Evolutionary conservation across 1,140 invertebrate species (phyloP), one percentile per base, ranked within the genome.

Genomic region (Tetraneura akinire): DNA sequence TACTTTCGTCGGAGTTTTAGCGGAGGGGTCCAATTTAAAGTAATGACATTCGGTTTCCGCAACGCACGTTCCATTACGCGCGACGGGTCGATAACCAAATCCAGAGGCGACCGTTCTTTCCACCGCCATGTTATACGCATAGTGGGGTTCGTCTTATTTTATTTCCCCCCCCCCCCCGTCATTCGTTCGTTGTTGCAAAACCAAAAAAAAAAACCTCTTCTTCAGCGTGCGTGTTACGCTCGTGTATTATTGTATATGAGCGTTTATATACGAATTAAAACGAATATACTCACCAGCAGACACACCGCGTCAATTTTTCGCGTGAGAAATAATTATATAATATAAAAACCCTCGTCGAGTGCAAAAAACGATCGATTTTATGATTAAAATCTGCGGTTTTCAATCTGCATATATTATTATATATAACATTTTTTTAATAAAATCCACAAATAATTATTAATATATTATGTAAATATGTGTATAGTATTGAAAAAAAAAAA

Each of bases 41-140:
- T 73, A 73, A 73, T 73, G 49, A 26, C 70, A 55, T 73, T 55
- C 47, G 70, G 70, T 73, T 73, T 53, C 47, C 26, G 18, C 70
- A 51, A 53, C 70, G 70, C 70, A 73, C 70, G 70, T 73, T 53
- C 70, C 70, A 53, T 53, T 55, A 73, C 29, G 70, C 45, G 18
- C 26, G 70, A 73, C 29, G 70, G 70, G 51, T 73, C 70, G 70
- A 73, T 73, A 73, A 73, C 70, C 70, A 53, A 73, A 73, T 73
- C 70, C 45, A 71, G 23, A 71, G 68, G 47, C 68, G 45, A 71
- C 68, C 21, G 11, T 16, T 71, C 45, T 49, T 70, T 70, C 68
- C 8, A 29, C 45, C 68, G 21, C 45, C 45, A 37, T 18, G 10
- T 32, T 37, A 37, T 37, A 47, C 4, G 1, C 18, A 16, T 71